Percentiles rank a stretch among this genome's conserved stretches.
Conservation (phyloP, 2,888 invertebrate species). For the Metallyticus violacea region DNA sequence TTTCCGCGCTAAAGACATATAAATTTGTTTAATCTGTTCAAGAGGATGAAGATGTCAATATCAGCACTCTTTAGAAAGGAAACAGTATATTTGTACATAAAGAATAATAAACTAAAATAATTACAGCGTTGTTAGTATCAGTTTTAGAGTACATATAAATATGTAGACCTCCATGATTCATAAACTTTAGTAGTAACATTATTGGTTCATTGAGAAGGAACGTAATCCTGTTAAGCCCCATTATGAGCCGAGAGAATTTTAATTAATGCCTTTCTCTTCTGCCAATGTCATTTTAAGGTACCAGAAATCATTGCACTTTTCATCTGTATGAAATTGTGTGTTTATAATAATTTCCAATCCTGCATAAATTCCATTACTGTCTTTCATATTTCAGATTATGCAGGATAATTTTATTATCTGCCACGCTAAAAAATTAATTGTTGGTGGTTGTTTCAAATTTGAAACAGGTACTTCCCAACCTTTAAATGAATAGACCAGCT, state of each 20-base stretch:
- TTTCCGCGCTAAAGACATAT: too few species aligned
- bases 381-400: slow-evolving; percentile 86
- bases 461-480: slow-evolving; percentile 70
- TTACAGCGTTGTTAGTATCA: too few species aligned
- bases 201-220: slow-evolving; percentile 85
- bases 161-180: too few species aligned
- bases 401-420: slow-evolving; percentile 76
- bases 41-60: too few species aligned
- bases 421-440: slow-evolving; percentile 87
- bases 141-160: too few species aligned
- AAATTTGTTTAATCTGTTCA: too few species aligned
- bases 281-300: slow-evolving; percentile 78
- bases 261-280: slow-evolving; percentile 72
- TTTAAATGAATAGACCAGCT: slow-evolving; percentile 72
- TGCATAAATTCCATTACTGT: slow-evolving; percentile 81
- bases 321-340: slow-evolving; percentile 85
- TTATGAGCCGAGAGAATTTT: slow-evolving; percentile 80
- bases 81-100: too few species aligned
- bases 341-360: slow-evolving; percentile 87
- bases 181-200: too few species aligned
- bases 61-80: too few species aligned
- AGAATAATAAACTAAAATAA: too few species aligned
- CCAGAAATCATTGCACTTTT: slow-evolving; percentile 82
- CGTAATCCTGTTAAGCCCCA: slow-evolving; percentile 70
- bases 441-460: slow-evolving; percentile 83